Percentiles rank a stretch among this genome's conserved stretches.
Conservation (phyloP, 2,797 vertebrate genomes). For the Babyrousa celebensis region DNA sequence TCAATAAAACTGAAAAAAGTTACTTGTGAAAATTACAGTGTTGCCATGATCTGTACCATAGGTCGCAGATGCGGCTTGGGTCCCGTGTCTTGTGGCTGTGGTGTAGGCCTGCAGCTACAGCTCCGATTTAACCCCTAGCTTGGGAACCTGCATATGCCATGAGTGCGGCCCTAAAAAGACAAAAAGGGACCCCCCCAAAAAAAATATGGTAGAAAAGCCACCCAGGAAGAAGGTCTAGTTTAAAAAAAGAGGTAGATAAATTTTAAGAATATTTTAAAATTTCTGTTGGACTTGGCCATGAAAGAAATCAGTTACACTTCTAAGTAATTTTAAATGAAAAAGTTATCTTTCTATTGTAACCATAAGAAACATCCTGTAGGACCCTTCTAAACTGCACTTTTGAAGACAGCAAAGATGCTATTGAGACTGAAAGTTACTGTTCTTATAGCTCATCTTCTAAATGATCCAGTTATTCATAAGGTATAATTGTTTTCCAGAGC, state of each 20-base stretch:
- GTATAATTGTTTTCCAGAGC: conserved; percentile 58
- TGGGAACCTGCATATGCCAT: too few species aligned
- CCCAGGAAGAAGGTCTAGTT: neutral
- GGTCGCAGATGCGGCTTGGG: too few species aligned
- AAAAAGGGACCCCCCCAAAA: neutral
- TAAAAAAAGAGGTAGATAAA: neutral
- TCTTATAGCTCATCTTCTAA: conserved; percentile 4
- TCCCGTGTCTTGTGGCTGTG: too few species aligned
- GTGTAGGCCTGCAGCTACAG: too few species aligned
- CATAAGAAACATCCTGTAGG: neutral
- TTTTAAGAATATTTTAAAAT: neutral
- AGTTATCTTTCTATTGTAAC: neutral
- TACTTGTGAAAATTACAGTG: neutral
- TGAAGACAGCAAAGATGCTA: conserved; percentile 28
- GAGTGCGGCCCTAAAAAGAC: too few species aligned
- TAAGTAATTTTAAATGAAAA: conserved; percentile 11
- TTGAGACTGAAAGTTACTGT: conserved; percentile 30
- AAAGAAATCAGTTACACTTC: neutral
- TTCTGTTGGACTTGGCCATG: neutral
- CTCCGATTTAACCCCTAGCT: too few species aligned
- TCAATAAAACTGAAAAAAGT: neutral
- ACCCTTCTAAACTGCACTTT: neutral
- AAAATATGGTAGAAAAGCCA: neutral
- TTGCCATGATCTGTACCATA: too few species aligned
- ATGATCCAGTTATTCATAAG: neutral